These are phyloP conservation scores for Anguilla japonica DNA, from an alignment of 2,113 vertebrate species.

Conservation along the genomic window DNA sequence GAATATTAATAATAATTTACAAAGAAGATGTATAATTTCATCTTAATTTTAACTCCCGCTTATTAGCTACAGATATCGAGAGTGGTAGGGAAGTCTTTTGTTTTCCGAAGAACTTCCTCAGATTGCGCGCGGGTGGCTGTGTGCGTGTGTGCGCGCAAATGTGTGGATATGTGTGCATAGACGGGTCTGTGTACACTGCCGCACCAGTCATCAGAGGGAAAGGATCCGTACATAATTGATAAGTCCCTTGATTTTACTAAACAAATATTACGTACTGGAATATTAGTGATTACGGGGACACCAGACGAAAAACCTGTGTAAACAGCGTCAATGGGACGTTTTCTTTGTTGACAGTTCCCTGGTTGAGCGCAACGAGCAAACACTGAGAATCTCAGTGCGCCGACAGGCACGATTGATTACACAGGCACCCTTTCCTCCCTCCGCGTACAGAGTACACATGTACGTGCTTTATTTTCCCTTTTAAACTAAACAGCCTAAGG, in stretches of 20 bases:
- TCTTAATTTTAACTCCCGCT: background rate
- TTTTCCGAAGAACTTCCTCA: background rate
- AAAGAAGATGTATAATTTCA: background rate
- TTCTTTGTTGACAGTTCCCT: slow-evolving; percentile 63
- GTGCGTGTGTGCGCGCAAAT: background rate
- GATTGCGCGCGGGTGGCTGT: background rate
- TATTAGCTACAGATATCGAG: background rate
- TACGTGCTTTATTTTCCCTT: background rate
- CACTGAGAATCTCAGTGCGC: slow-evolving; percentile 42
- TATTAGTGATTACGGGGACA: slow-evolving; percentile 46
- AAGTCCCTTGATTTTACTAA: slow-evolving; percentile 54
- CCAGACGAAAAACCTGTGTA: slow-evolving; percentile 36
- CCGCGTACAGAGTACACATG: slow-evolving; percentile 16
- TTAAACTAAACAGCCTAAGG: slow-evolving; percentile 4
- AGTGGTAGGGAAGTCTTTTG: background rate
- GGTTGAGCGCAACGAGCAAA: slow-evolving; percentile 59
- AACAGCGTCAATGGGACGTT: slow-evolving; percentile 54
- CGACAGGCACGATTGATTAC: slow-evolving; percentile 50
- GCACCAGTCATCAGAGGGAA: slow-evolving; percentile 7
- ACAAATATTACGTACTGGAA: slow-evolving; percentile 58
- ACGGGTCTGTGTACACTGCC: background rate
- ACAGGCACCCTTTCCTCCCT: slow-evolving; percentile 24
- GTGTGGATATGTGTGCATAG: slow-evolving; percentile 5
- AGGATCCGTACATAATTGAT: slow-evolving; percentile 27
- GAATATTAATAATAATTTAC: background rate